Conservation (phyloP, 2,113 vertebrate species). For the Fukomys damarensis region DNA sequence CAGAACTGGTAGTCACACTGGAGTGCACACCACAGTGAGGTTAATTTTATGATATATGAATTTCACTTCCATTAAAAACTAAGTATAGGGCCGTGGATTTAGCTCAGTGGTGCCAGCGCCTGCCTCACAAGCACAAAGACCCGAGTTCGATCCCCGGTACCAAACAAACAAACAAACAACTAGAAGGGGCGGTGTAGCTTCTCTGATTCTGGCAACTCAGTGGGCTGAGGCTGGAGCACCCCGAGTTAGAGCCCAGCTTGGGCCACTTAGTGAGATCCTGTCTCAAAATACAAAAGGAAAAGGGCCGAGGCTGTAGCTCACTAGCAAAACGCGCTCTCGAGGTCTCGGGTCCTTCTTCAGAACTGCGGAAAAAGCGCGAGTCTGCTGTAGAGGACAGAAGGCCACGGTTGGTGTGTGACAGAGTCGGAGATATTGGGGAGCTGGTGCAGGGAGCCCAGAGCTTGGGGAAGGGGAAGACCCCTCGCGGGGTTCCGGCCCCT, state of each 20-base stretch:
- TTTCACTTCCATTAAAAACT: no score
- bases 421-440: background rate
- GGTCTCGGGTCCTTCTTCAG: background rate
- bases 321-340: background rate
- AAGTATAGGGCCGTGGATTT: no score
- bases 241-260: background rate
- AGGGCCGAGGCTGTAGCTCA: background rate
- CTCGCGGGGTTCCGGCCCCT: accelerated
- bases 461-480: background rate
- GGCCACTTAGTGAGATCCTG: background rate
- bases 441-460: accelerated
- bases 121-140: no score
- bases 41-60: background rate
- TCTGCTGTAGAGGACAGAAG: background rate
- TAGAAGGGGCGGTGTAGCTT: background rate
- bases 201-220: background rate
- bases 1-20: background rate
- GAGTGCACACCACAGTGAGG: background rate
- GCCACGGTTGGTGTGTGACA: background rate
- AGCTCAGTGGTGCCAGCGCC: no score
- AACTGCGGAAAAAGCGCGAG: background rate
- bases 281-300: background rate
- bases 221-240: background rate
- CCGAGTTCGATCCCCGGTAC: no score
- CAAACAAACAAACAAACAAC: background rate